Evolutionary conservation across 2,888 invertebrate species (phyloP), one percentile per base, ranked within the genome.

Genomic region (Melanargia galathea): DNA sequence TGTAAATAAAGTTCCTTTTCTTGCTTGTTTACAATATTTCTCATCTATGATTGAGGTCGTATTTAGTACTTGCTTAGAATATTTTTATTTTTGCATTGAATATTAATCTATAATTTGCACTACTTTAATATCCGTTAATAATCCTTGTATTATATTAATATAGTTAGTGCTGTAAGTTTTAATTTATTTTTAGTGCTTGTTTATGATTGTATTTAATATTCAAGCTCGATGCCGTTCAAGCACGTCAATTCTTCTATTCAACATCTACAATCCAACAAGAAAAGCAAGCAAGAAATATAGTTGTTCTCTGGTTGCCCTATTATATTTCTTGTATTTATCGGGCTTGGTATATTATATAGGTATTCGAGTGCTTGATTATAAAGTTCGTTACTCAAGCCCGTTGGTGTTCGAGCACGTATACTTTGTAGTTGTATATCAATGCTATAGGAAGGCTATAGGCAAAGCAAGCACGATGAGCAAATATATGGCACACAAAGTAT

Each of bases 401-500:
- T 46, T 22, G 22, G 13, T 22, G 13, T 46, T 46, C 46, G 24
- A 46, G 22, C 22, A 46, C 13, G 13, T 46, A 11, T 13, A 24
- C 11, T 22, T 46, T 11, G 4, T 10, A 10, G 16, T 10, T n/a
- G 16, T 38, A 51, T 49, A 49, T 24, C 48, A 59, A 38, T 49
- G n/a, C 5, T n/a, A n/a, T n/a, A n/a, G 58, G 48, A 33, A 49
- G 13, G n/a, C n/a, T n/a, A n/a, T n/a, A n/a, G n/a, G 13, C 24
- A 59, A 11, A 48, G 22, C 16, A 59, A 16, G 20, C 52, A 61
- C 7, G 22, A 54, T 1, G 54, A 46, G 11, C n/a, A 54, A 5
- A 63, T n/a, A 6, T 20, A 48, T 2, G 61, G 58, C 2, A 56
- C 16, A 18, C 63, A 65, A 38, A 67, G 13, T 16, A 65, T 56